Evolutionary conservation across 2,797 vertebrate species (phyloP).

Genomic region (Eupleurogrammus muticus): DNA sequence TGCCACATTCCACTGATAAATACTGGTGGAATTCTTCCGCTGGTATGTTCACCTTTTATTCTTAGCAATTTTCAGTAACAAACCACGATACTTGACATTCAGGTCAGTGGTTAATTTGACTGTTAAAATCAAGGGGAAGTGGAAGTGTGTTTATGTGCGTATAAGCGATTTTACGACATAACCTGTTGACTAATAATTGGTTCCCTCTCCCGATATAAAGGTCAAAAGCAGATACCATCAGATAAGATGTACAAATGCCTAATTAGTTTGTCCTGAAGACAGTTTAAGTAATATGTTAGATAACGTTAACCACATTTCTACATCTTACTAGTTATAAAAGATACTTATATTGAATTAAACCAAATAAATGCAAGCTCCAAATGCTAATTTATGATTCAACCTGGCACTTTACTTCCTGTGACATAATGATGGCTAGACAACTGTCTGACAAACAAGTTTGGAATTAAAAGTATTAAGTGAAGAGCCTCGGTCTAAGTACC

Average conservation of each 20-base stretch:
- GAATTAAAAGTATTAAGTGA: slow-evolving; percentile 4
- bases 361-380: background rate
- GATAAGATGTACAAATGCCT: background rate
- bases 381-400: background rate
- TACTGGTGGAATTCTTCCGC: background rate
- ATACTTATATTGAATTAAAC: background rate
- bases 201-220: slow-evolving; percentile 17
- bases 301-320: background rate
- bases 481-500: background rate
- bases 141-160: background rate
- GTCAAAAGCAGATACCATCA: background rate
- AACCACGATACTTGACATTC: background rate
- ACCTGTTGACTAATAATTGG: slow-evolving; percentile 22
- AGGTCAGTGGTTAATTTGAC: slow-evolving; percentile 34
- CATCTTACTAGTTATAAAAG: background rate
- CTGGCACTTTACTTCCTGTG: background rate
- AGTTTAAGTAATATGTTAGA: slow-evolving; percentile 2
- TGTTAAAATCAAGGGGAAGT: slow-evolving; percentile 41
- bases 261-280: background rate
- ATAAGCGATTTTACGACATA: background rate
- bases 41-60: background rate
- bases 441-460: background rate
- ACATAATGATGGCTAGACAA: background rate
- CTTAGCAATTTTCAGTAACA: slow-evolving; percentile 3
- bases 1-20: slow-evolving; percentile 6